These are phyloP conservation scores for Nycticorax nycticorax DNA, from an alignment of 2,113 vertebrate genomes.

Conservation along the genomic window DNA sequence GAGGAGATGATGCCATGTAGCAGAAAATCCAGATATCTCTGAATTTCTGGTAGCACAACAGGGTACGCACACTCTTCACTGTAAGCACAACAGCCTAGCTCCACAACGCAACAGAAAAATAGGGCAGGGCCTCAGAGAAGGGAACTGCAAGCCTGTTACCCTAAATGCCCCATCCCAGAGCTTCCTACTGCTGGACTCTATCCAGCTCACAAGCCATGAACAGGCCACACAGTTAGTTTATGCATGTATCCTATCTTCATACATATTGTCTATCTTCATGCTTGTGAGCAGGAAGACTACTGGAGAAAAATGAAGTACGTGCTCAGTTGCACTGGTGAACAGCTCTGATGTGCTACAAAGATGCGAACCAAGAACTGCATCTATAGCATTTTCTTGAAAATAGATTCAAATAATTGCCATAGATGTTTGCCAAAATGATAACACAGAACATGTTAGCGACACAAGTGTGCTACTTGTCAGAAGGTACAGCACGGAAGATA, in stretches of 20 bases:
- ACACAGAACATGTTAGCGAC: not conserved
- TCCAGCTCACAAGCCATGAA: not conserved
- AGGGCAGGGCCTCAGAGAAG: not conserved
- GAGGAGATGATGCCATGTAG: not conserved
- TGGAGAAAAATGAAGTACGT: not conserved
- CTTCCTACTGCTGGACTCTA: not conserved
- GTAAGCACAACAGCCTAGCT: not conserved
- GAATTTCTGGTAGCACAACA: not conserved
- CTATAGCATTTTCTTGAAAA: not conserved
- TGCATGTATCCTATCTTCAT: not conserved
- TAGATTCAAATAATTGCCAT: not conserved
- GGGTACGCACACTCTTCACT: not conserved
- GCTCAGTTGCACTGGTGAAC: not conserved
- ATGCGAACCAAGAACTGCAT: not conserved
- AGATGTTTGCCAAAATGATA: not conserved
- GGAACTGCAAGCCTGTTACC: not conserved
- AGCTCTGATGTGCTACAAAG: not conserved
- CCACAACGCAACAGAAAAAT: not conserved
- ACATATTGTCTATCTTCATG: not conserved
- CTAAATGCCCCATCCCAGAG: not conserved
- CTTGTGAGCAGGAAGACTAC: not conserved
- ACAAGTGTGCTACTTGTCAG: not conserved
- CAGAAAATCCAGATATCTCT: not conserved
- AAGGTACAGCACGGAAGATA: not conserved
- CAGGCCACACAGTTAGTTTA: not conserved